Evolutionary conservation across 2,888 invertebrate genomes (phyloP).

Genomic region (Perithous albicinctus): DNA sequence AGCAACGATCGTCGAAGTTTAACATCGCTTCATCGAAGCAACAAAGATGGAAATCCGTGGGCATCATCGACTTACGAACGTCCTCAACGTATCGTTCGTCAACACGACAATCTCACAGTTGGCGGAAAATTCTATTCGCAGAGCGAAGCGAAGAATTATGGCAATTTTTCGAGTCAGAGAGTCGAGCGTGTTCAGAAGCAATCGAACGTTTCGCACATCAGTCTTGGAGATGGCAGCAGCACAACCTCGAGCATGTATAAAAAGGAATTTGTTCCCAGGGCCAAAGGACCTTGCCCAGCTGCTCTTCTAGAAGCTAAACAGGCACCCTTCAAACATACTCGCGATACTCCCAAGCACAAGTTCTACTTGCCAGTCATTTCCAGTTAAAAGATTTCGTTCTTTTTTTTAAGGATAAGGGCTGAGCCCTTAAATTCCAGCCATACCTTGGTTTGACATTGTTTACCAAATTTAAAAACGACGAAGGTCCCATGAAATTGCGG

Average conservation of each 20-base stretch:
- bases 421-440: constrained; percentile 8
- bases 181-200: constrained; percentile 88
- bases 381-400: constrained; percentile 76
- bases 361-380: constrained; percentile 91
- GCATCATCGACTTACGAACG: constrained; percentile 86
- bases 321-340: constrained; percentile 93
- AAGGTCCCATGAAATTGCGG: constrained; percentile 34
- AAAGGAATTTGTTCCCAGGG: constrained; percentile 91
- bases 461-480: background rate
- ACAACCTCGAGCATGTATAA: constrained; percentile 89
- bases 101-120: constrained; percentile 90
- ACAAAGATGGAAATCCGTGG: constrained; percentile 87
- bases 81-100: constrained; percentile 87
- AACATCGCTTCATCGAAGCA: constrained; percentile 91
- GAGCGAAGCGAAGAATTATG: constrained; percentile 90
- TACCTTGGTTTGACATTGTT: background rate
- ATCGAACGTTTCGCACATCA: constrained; percentile 91
- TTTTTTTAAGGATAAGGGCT: constrained; percentile 20
- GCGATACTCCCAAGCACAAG: constrained; percentile 94
- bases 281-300: constrained; percentile 92
- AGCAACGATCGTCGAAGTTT: constrained; percentile 91
- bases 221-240: constrained; percentile 88
- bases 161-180: constrained; percentile 88
- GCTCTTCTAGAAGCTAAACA: constrained; percentile 90
- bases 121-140: constrained; percentile 91